A percentile compares a stretch with the other conserved stretches of the same genome.
Evolutionary conservation across 2,888 invertebrate genomes (phyloP).

Genomic region (Drosophila mettleri): DNA sequence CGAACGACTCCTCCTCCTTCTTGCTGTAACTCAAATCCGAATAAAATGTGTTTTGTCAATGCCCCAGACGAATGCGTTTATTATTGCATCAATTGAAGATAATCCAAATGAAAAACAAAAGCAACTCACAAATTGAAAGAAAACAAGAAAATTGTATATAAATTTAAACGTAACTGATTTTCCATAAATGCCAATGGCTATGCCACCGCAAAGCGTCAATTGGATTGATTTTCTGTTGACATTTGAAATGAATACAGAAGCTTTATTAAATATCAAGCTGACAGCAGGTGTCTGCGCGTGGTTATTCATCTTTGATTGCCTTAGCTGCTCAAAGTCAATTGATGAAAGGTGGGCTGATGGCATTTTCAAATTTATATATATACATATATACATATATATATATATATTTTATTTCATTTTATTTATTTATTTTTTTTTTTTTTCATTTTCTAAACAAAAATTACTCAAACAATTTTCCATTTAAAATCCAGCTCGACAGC

Average conservation of each 20-base stretch:
- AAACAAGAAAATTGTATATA: conserved; percentile 13
- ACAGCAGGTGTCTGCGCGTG: conserved; percentile 33
- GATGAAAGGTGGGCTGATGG: conserved; percentile 19
- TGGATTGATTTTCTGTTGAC: conserved; percentile 23
- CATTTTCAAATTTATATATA: neutral
- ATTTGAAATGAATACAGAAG: conserved; percentile 21
- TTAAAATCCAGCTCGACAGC: conserved; percentile 36
- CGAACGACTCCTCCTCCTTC: neutral
- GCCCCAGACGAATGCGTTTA: conserved; percentile 30
- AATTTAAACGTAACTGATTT: conserved; percentile 24
- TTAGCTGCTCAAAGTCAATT: conserved; percentile 11
- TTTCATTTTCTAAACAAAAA: conserved; percentile 4
- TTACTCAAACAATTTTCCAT: conserved; percentile 55
- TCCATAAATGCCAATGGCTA: conserved; percentile 18
- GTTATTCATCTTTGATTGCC: conserved; percentile 56
- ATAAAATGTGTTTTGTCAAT: conserved; percentile 21
- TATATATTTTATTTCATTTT: no score
- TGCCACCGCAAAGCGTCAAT: conserved; percentile 11
- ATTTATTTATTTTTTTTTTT: no score
- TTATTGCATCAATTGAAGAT: neutral
- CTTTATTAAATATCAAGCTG: conserved; percentile 39
- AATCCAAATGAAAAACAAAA: neutral
- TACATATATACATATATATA: no score
- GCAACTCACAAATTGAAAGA: neutral
- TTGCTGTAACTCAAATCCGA: conserved; percentile 6